Evolutionary conservation across 2,797 vertebrate genomes (phyloP), one percentile per base, ranked within the genome.

Genomic region (Tympanoctomys barrerae): DNA sequence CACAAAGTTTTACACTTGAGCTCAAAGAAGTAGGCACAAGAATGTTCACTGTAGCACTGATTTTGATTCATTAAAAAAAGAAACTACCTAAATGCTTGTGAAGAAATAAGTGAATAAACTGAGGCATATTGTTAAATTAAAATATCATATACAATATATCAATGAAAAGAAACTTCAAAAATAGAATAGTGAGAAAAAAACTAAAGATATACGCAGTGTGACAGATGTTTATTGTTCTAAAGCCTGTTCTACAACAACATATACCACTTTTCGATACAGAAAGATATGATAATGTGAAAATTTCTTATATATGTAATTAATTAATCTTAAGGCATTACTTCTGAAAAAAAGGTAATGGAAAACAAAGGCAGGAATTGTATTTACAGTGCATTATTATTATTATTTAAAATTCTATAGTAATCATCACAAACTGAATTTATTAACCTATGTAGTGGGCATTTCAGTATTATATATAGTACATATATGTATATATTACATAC

Each of bases 1-100:
- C 71, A 52, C 66, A 87, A 75, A 82, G 39, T 31, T 22, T 91
- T 95, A 71, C 22, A 82, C 9, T 22, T 81, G 46, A 90, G 26
- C 33, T 93, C 26, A 84, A 71, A 49, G 64, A 92, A 52, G 70
- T 3, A 88, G 36, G 39, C 0, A 57, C 21, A 94, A 94, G 46
- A 92, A 89, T 52, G n/a, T 83, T 73, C 36, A 77, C 2, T 83
- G 11, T 68, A 68, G 46, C n/a, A 86, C 0, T 71, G 39, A 62
- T 18, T 81, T 91, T 24, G 22, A 81, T 62, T 89, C 14, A 11
- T 54, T 39, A 84, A 87, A 70, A 91, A 18, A 5, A 39, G 57
- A 95, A 94, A 94, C 62, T 87, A 93, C 31, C 2, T 24, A 90
- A 92, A 62, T 90, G 16, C 84, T 91, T 87, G 79, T 88, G 49